A percentile compares a stretch with the other conserved stretches of the same genome.
Conservation (phyloP, 1,140 invertebrate species). For the roundworm (Caenorhabditis elegans) region WBcel235 BX284605.5:1414501-1415000, state of each 20-base stretch:
- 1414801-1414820: neutral
- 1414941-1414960: no score
- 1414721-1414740: neutral
- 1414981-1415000: neutral
- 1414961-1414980: no score
- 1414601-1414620: no score
- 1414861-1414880: neutral
- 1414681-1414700: no score
- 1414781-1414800: slow-evolving; percentile 10
- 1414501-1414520: no score
- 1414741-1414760: slow-evolving; percentile 11
- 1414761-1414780: neutral
- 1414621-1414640: no score
- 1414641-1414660: no score
- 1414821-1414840: neutral
- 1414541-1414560: no score
- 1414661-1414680: no score
- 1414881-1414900: neutral
- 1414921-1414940: neutral
- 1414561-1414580: no score
- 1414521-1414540: no score
- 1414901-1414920: neutral
- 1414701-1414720: neutral
- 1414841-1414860: neutral
- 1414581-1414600: no score